A percentile compares a stretch with the other conserved stretches of the same genome.
Evolutionary conservation across 2,888 invertebrate genomes (phyloP).

Genomic region (Nomada ruficornis): DNA sequence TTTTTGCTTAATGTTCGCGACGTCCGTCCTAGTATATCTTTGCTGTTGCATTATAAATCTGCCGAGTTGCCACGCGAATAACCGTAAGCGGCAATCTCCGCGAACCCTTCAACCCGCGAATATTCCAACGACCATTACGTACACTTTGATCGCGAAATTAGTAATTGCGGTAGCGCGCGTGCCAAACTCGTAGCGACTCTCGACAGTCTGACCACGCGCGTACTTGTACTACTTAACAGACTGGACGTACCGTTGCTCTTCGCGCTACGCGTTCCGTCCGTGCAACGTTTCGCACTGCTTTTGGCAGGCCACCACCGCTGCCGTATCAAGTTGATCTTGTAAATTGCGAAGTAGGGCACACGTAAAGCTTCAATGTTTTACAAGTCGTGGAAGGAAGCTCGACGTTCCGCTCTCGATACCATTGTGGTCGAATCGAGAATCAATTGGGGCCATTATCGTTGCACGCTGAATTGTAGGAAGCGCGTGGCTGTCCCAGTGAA

Average conservation of each 20-base stretch:
- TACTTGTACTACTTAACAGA: slow-evolving; percentile 32
- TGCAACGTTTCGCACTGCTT: slow-evolving; percentile 7
- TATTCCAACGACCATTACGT: slow-evolving; percentile 40
- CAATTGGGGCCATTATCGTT: slow-evolving; percentile 22
- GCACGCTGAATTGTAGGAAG: slow-evolving; percentile 14
- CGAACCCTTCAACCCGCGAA: not conserved
- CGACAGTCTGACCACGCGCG: slow-evolving; percentile 15
- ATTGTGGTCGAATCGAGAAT: not conserved
- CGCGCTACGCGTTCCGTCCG: slow-evolving; percentile 10
- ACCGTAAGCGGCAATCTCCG: slow-evolving; percentile 17
- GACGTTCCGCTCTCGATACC: not conserved
- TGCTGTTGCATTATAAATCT: slow-evolving; percentile 16
- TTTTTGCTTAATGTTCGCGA: not conserved
- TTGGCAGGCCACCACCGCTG: not conserved
- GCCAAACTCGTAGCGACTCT: slow-evolving; percentile 35
- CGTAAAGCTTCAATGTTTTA: too few species aligned
- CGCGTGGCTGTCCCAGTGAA: slow-evolving; percentile 5
- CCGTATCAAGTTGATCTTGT: not conserved
- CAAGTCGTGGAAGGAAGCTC: too few species aligned
- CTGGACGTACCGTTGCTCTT: slow-evolving; percentile 38
- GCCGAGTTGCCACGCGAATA: not conserved
- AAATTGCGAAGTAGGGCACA: too few species aligned
- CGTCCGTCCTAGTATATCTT: too few species aligned
- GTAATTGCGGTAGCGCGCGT: slow-evolving; percentile 23
- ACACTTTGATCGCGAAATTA: slow-evolving; percentile 38